phyloP scores from a whole-genome alignment of 1,140 invertebrate species.

The Eubasilissa regina region DNA sequence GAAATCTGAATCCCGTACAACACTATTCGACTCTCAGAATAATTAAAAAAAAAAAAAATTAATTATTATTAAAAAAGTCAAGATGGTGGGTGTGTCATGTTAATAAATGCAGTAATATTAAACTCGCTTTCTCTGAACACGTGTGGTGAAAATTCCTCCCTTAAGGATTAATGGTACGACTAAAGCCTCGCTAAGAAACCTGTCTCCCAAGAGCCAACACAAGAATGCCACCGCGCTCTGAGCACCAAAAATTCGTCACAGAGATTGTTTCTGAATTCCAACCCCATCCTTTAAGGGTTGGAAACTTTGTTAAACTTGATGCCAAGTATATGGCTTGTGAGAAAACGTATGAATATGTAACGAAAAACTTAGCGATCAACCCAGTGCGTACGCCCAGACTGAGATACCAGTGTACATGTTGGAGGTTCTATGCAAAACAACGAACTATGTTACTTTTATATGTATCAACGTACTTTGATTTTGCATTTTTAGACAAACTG shows the following conservation, averaged over 20 bases:
- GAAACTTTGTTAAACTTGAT: conserved; percentile 28
- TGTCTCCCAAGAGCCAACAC: conserved; percentile 44
- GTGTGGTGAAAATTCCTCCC: conserved; percentile 50
- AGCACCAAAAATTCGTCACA: conserved; percentile 56
- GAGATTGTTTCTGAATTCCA: conserved; percentile 58
- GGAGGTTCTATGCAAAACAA: too few species aligned
- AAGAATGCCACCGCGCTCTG: conserved; percentile 52
- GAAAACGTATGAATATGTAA: conserved; percentile 35
- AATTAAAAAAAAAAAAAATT: neutral
- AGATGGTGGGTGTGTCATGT: neutral
- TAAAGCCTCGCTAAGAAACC: conserved; percentile 33
- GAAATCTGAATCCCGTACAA: too few species aligned
- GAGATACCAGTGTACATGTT: too few species aligned
- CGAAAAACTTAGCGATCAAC: conserved; percentile 20
- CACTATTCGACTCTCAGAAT: too few species aligned
- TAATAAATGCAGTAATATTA: neutral
- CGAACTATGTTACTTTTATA: too few species aligned
- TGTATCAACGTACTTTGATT: too few species aligned
- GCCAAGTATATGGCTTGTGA: conserved; percentile 20
- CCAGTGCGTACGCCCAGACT: neutral
- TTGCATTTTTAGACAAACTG: too few species aligned
- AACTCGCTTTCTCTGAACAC: neutral
- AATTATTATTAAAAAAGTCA: neutral
- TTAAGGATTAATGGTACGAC: conserved; percentile 56
- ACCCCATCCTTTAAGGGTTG: conserved; percentile 20